Evolutionary conservation across 2,113 vertebrate species (phyloP).

Genomic region (Zootoca vivipara): DNA sequence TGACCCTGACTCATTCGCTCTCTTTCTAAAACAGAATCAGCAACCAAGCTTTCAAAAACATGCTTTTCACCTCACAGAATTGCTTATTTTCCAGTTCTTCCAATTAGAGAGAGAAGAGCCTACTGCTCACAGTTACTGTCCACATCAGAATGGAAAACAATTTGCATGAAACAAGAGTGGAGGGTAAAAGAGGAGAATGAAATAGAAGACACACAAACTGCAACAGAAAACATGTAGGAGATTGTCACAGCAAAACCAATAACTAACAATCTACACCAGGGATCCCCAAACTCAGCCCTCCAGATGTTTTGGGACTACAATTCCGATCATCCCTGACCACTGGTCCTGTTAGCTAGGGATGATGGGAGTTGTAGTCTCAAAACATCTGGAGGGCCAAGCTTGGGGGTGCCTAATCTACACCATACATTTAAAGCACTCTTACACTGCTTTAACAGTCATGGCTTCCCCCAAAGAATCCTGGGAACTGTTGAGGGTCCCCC

Average conservation of each 20-base stretch:
- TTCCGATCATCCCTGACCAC: no score
- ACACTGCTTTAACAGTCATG: no score
- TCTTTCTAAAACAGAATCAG: conserved; percentile 34
- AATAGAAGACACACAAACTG: background rate
- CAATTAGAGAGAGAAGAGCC: background rate
- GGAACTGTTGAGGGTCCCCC: background rate
- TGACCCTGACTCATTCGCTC: conserved; percentile 10
- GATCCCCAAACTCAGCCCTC: no score
- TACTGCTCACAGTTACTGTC: background rate
- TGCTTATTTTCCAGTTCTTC: background rate
- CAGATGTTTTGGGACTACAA: no score
- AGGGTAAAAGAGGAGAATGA: background rate
- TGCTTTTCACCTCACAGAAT: background rate
- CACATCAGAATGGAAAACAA: background rate
- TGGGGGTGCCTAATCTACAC: no score
- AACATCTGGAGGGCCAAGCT: no score
- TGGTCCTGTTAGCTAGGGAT: no score
- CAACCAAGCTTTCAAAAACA: conserved; percentile 16
- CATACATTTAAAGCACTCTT: no score
- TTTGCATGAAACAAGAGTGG: background rate
- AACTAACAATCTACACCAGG: background rate
- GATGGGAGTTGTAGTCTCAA: no score
- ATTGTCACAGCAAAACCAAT: background rate
- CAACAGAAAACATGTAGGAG: background rate
- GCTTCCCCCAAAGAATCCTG: no score